These are phyloP conservation scores for Bombus breviceps DNA, from an alignment of 1,140 invertebrate species.

Conservation along the genomic window DNA sequence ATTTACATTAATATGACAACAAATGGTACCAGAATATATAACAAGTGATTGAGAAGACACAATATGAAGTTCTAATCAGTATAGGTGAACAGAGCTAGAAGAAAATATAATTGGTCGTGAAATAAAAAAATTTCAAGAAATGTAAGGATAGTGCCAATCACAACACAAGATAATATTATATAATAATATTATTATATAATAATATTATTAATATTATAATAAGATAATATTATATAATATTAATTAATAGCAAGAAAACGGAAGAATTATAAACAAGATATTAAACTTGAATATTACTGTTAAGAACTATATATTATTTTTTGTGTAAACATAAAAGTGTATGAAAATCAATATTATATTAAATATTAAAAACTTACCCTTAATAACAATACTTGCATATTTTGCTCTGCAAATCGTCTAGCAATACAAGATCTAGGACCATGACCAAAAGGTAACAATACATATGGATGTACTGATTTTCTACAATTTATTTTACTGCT, in stretches of 20 bases:
- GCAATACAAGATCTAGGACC: constrained; percentile 94
- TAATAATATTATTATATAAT: too few relatives aligned
- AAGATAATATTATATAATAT: too few relatives aligned
- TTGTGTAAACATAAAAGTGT: neutral
- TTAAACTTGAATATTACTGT: neutral
- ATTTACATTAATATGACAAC: too few relatives aligned
- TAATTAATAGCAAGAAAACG: neutral
- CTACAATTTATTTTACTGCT: constrained; percentile 77
- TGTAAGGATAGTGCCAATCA: neutral
- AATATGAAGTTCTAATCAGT: too few relatives aligned
- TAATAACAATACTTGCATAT: constrained; percentile 90
- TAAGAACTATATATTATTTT: neutral
- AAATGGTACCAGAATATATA: too few relatives aligned
- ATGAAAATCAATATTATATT: neutral
- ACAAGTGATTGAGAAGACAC: too few relatives aligned
- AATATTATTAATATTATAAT: too few relatives aligned
- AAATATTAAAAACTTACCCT: constrained; percentile 84
- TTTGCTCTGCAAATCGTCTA: constrained; percentile 93
- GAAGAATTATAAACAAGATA: neutral
- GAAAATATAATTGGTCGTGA: too few relatives aligned
- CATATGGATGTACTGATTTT: constrained; percentile 88
- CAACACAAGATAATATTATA: neutral
- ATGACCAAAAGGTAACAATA: constrained; percentile 94
- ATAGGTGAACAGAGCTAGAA: too few relatives aligned
- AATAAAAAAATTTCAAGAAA: neutral